phyloP scores from a whole-genome alignment of 2,888 invertebrate species.

The Orgyia antiqua region DNA sequence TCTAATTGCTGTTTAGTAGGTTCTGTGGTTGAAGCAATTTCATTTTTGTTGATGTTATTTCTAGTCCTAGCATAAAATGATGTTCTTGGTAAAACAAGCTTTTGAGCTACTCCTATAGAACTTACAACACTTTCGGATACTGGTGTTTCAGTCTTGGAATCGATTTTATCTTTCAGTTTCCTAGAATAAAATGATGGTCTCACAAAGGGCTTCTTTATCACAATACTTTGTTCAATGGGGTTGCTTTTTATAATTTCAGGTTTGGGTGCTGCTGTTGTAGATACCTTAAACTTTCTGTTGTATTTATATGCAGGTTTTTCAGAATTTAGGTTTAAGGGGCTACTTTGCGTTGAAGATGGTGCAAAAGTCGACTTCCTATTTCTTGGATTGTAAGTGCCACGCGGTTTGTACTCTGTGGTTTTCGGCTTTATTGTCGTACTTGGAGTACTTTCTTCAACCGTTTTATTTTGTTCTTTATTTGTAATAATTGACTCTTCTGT shows the following conservation, averaged over 20 bases:
- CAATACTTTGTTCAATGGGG: constrained; percentile 32
- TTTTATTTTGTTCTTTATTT: constrained; percentile 28
- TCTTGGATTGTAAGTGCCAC: constrained; percentile 47
- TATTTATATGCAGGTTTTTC: constrained; percentile 50
- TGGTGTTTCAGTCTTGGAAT: constrained; percentile 32
- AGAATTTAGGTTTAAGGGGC: constrained; percentile 23
- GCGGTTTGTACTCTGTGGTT: constrained; percentile 41
- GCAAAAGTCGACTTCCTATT: constrained; percentile 44
- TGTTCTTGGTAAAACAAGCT: constrained; percentile 47
- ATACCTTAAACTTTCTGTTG: constrained; percentile 56
- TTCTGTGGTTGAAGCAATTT: constrained; percentile 30
- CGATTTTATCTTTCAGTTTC: constrained; percentile 36
- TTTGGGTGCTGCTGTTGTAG: constrained; percentile 39
- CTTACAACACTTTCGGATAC: constrained; percentile 19
- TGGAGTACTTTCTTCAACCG: constrained; percentile 21
- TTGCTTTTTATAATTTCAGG: constrained; percentile 34
- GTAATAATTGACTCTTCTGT: constrained; percentile 35
- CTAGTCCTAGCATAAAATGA: constrained; percentile 56
- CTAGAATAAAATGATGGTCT: constrained; percentile 50
- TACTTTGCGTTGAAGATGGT: constrained; percentile 33
- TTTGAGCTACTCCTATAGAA: constrained; percentile 25
- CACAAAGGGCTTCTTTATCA: constrained; percentile 41
- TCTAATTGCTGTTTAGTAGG: constrained; percentile 14
- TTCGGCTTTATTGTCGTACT: constrained; percentile 34
- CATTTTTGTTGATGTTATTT: constrained; percentile 32